Conservation (phyloP, 2,888 invertebrate genomes). For the Deilephila elpenor region DNA sequence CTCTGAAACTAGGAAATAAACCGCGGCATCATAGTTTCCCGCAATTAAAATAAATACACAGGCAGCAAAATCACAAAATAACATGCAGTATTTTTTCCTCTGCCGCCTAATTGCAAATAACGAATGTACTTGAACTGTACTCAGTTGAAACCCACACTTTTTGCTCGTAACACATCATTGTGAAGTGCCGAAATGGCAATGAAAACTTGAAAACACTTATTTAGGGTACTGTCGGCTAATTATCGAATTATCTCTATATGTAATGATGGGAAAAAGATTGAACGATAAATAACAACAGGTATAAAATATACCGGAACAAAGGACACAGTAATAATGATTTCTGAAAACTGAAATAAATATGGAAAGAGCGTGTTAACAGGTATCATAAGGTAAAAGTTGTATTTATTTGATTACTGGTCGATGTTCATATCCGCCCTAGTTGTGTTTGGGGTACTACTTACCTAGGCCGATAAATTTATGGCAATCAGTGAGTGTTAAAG, state of each 20-base stretch:
- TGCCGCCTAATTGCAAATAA: slow-evolving; percentile 1
- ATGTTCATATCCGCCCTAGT: too few species aligned
- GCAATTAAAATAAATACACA: slow-evolving; percentile 3
- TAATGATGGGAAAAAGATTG: neutral
- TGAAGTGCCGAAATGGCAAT: slow-evolving; percentile 29
- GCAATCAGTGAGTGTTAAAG: too few species aligned
- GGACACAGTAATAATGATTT: too few species aligned
- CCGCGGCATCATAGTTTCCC: neutral
- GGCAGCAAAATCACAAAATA: neutral
- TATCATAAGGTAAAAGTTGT: too few species aligned
- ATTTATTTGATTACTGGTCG: too few species aligned
- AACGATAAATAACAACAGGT: too few species aligned
- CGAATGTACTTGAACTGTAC: slow-evolving; percentile 34
- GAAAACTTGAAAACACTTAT: slow-evolving; percentile 16
- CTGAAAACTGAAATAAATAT: too few species aligned
- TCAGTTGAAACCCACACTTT: slow-evolving; percentile 33
- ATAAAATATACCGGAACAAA: too few species aligned
- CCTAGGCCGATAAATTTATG: too few species aligned
- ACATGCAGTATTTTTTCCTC: slow-evolving; percentile 6
- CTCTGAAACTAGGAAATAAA: neutral
- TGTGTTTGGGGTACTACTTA: too few species aligned
- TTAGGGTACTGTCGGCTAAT: neutral
- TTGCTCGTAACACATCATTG: slow-evolving; percentile 34
- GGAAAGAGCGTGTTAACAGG: too few species aligned
- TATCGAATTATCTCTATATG: neutral